These are phyloP conservation scores for Volucella inanis DNA, from an alignment of 2,888 invertebrate genomes.

Conservation along the genomic window DNA sequence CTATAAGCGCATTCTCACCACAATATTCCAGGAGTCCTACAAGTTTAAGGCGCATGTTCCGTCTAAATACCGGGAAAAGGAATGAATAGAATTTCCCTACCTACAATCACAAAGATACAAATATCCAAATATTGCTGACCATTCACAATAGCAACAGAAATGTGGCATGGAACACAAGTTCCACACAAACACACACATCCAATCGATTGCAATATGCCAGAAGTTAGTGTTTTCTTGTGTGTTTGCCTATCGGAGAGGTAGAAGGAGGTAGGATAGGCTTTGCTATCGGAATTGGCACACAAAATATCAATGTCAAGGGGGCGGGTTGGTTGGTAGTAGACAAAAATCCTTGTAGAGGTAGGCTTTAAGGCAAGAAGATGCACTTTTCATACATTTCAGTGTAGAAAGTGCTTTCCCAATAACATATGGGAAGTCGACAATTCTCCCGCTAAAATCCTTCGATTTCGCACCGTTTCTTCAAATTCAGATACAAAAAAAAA, in stretches of 20 bases:
- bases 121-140: slow-evolving; percentile 45
- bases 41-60: slow-evolving; percentile 48
- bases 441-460: slow-evolving; percentile 42
- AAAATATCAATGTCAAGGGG: slow-evolving; percentile 70
- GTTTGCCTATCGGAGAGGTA: no score
- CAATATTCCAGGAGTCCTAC: slow-evolving; percentile 24
- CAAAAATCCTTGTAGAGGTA: slow-evolving; percentile 33
- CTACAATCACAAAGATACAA: slow-evolving; percentile 2
- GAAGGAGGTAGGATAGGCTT: slow-evolving; percentile 30
- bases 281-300: slow-evolving; percentile 59
- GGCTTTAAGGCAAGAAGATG: slow-evolving; percentile 34
- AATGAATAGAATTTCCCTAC: slow-evolving; percentile 31
- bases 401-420: slow-evolving; percentile 10
- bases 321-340: slow-evolving; percentile 12
- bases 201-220: slow-evolving; percentile 51
- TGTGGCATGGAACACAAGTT: slow-evolving; percentile 51
- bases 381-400: slow-evolving; percentile 16
- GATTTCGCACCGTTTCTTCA: neutral
- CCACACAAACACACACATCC: slow-evolving; percentile 40
- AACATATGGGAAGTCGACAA: slow-evolving; percentile 53
- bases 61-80: slow-evolving; percentile 45
- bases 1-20: slow-evolving; percentile 65
- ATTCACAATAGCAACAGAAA: slow-evolving; percentile 65
- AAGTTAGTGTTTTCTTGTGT: slow-evolving; percentile 23
- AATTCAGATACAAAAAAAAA: neutral